A percentile compares a stretch with the other conserved stretches of the same genome.
phyloP scores from a whole-genome alignment of 2,113 vertebrate genomes.

The Amphiprion ocellaris region DNA sequence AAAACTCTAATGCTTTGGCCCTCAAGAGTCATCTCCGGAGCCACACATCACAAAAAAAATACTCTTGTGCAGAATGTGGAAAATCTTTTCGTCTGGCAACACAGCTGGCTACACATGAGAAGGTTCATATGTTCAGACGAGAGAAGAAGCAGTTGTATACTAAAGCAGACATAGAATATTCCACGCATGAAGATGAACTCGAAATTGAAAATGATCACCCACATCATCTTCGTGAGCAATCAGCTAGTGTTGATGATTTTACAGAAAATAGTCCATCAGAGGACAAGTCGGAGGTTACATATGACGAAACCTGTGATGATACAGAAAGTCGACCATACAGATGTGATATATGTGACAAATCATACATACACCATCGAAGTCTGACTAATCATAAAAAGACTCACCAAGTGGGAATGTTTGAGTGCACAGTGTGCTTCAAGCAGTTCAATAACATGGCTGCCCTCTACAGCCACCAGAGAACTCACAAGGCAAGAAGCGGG shows the following conservation, averaged over 20 bases:
- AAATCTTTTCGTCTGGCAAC: conserved; percentile 83
- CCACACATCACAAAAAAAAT: conserved; percentile 83
- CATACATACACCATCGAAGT: conserved; percentile 91
- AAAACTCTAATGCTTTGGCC: conserved; percentile 84
- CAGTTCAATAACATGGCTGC: conserved; percentile 90
- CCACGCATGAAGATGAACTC: conserved; percentile 24
- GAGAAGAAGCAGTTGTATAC: conserved; percentile 53
- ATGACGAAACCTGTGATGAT: conserved; percentile 69
- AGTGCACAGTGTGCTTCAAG: conserved; percentile 89
- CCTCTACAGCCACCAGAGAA: conserved; percentile 91
- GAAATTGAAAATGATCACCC: conserved; percentile 57
- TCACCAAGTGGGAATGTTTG: conserved; percentile 90
- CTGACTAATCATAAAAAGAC: conserved; percentile 92
- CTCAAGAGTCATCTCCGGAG: conserved; percentile 85
- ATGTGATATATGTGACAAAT: conserved; percentile 90
- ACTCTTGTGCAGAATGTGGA: conserved; percentile 80
- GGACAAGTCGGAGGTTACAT: conserved; percentile 53
- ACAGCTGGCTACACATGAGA: conserved; percentile 82
- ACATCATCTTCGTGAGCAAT: conserved; percentile 44
- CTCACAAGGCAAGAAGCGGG: conserved; percentile 82
- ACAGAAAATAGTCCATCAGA: conserved; percentile 68
- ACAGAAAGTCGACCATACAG: conserved; percentile 78
- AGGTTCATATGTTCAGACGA: conserved; percentile 74
- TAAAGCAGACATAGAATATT: conserved; percentile 46
- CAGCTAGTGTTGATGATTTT: conserved; percentile 14